Evolutionary conservation across 2,797 vertebrate genomes (phyloP).

Genomic region (Serranus cabrilla): DNA sequence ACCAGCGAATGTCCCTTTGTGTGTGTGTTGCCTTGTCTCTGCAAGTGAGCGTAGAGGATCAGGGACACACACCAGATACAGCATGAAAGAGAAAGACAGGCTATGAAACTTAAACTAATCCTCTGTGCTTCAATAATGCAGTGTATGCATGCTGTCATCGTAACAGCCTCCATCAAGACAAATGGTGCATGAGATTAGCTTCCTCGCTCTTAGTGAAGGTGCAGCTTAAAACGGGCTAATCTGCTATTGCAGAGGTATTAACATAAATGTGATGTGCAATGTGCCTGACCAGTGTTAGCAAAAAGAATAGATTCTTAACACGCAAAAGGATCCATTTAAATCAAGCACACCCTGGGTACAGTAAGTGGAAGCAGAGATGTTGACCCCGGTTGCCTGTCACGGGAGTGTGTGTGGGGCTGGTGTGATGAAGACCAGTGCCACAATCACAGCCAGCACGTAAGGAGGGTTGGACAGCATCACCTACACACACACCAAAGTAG

Average conservation of each 20-base stretch:
- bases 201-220: slow-evolving; percentile 21
- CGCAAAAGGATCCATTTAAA: slow-evolving; percentile 40
- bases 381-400: slow-evolving; percentile 57
- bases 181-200: not conserved
- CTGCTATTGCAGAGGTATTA: not conserved
- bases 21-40: slow-evolving; percentile 37
- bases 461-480: slow-evolving; percentile 69
- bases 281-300: not conserved
- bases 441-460: slow-evolving; percentile 13
- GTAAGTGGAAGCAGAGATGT: slow-evolving; percentile 62
- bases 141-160: slow-evolving; percentile 33
- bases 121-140: slow-evolving; percentile 9
- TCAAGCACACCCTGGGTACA: slow-evolving; percentile 22
- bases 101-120: slow-evolving; percentile 64
- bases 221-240: slow-evolving; percentile 14
- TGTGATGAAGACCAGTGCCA: slow-evolving; percentile 71
- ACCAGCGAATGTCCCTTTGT: slow-evolving; percentile 23
- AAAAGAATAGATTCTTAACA: slow-evolving; percentile 39
- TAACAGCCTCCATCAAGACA: slow-evolving; percentile 11
- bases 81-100: slow-evolving; percentile 49
- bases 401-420: slow-evolving; percentile 18
- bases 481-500: slow-evolving; percentile 57
- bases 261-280: slow-evolving; percentile 21
- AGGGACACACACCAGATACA: slow-evolving; percentile 44
- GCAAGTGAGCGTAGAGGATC: slow-evolving; percentile 33